Conservation (phyloP, 2,113 vertebrate species). For the Struthio camelus region DNA sequence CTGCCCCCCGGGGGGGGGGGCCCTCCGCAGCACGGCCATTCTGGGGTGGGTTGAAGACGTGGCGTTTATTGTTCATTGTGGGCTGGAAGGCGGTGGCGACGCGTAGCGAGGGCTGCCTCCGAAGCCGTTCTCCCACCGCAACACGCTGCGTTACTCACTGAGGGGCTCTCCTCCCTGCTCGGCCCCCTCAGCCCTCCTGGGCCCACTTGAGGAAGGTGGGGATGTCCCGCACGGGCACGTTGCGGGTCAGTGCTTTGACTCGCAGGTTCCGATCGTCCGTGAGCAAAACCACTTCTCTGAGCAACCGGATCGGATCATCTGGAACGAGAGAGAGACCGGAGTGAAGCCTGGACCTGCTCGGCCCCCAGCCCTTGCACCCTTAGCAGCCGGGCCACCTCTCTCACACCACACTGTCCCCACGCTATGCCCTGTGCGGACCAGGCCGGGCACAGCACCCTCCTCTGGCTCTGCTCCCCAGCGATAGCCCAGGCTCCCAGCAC, state of each 20-base stretch:
- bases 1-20: constrained; percentile 42
- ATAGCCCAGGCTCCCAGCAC: not conserved
- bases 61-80: constrained; percentile 66
- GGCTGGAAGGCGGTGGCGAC: constrained; percentile 22
- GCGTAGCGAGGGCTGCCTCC: not conserved
- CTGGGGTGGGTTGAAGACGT: constrained; percentile 56
- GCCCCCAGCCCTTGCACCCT: not conserved
- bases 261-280: constrained; percentile 96
- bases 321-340: not conserved
- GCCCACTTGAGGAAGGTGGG: constrained; percentile 96
- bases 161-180: constrained; percentile 55
- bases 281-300: constrained; percentile 93
- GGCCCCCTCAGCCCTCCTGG: constrained; percentile 91
- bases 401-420: fast-evolving
- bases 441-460: not conserved
- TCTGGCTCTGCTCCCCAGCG: not conserved
- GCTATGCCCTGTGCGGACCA: no score
- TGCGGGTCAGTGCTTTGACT: constrained; percentile 95
- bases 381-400: not conserved
- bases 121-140: constrained; percentile 28
- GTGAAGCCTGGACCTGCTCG: not conserved
- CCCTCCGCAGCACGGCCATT: constrained; percentile 57
- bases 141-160: constrained; percentile 45
- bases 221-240: constrained; percentile 96
- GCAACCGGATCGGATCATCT: constrained; percentile 90